These are phyloP conservation scores for Pampus argenteus DNA, from an alignment of 2,797 vertebrate genomes.

Conservation along the genomic window DNA sequence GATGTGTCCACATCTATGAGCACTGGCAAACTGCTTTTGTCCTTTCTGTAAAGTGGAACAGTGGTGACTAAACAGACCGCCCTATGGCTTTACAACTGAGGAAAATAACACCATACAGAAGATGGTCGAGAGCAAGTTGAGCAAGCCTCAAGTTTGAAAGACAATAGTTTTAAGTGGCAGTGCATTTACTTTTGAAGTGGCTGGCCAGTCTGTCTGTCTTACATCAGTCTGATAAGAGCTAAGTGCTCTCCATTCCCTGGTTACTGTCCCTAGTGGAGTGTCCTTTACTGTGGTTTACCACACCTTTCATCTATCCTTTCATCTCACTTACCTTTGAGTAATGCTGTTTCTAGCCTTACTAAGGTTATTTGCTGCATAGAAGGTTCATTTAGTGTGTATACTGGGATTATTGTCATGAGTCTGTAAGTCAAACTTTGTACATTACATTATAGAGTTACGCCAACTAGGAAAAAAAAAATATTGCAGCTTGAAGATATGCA, in stretches of 20 bases:
- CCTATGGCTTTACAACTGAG: slow-evolving; percentile 1
- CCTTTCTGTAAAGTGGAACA: slow-evolving; percentile 4
- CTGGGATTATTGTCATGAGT: neutral
- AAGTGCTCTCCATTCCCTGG: slow-evolving; percentile 64
- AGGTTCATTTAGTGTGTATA: slow-evolving; percentile 2
- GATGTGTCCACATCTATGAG: neutral
- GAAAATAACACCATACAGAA: slow-evolving; percentile 31
- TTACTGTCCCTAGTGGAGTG: slow-evolving; percentile 61
- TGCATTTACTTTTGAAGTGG: slow-evolving; percentile 45
- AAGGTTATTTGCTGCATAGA: slow-evolving; percentile 31
- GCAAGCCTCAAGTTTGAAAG: slow-evolving; percentile 6
- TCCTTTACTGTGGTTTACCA: slow-evolving; percentile 69
- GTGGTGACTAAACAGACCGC: slow-evolving; percentile 12
- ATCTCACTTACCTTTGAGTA: slow-evolving; percentile 56
- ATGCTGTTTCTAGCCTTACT: slow-evolving; percentile 28
- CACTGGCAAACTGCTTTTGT: neutral
- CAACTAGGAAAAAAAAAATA: neutral
- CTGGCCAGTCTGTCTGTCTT: slow-evolving; percentile 34
- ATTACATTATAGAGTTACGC: neutral
- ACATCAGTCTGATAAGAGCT: slow-evolving; percentile 62
- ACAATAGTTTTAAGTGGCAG: slow-evolving; percentile 43
- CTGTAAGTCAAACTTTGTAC: slow-evolving; percentile 14
- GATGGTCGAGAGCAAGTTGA: slow-evolving; percentile 40
- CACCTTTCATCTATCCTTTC: slow-evolving; percentile 73
- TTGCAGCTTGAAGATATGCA: neutral